Evolutionary conservation across 1,140 invertebrate species (phyloP), one percentile per base, ranked within the genome.

Genomic region (Hermatobates lingyangjiaoensis): DNA sequence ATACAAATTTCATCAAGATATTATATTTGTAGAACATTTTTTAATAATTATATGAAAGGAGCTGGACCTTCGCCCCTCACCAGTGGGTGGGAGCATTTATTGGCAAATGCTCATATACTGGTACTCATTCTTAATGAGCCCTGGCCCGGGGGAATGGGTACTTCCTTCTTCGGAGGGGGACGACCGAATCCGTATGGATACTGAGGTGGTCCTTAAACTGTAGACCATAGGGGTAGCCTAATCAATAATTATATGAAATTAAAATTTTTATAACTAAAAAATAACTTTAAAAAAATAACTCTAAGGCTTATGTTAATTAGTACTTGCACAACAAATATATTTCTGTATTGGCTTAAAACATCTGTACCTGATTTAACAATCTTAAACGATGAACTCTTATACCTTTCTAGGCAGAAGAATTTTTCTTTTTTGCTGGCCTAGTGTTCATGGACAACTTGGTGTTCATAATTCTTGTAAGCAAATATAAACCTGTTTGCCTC

Each of bases 361-460:
- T 34, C 44, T 61, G 53, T 60, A 21, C 20, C 10, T 34, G 18
- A 12, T 12, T 34, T 12, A 12, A 34, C 18, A 18, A 18, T 34
- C 10, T 34, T 10, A 12, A 34, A 34, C 18, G 18, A 12, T 34
- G 30, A n/a, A n/a, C n/a, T n/a, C n/a, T 28, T 48, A 59, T 54
- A 60, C 55, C 62, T 60, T 74, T 74, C 50, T 69, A 90, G 85
- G 76, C 79, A 21, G 73, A 72, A 24, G 87, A 93, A 64, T 91
- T 92, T 65, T 82, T 91, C 67, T 65, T 94, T 1, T 95, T 91
- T 64, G 83, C 88, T 39, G 79, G 71, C 1, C 66, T 94, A 1
- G 92, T 95, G 87, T 64, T 80, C 44, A 58, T 75, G 0, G 87
- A 87, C 58, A 87, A 91, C 70, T 39, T 85, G 0, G 63, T 92